A percentile compares a stretch with the other conserved stretches of the same genome.
Evolutionary conservation across 2,888 invertebrate genomes (phyloP).

Genomic region (Hirtodrosophila histrioides): DNA sequence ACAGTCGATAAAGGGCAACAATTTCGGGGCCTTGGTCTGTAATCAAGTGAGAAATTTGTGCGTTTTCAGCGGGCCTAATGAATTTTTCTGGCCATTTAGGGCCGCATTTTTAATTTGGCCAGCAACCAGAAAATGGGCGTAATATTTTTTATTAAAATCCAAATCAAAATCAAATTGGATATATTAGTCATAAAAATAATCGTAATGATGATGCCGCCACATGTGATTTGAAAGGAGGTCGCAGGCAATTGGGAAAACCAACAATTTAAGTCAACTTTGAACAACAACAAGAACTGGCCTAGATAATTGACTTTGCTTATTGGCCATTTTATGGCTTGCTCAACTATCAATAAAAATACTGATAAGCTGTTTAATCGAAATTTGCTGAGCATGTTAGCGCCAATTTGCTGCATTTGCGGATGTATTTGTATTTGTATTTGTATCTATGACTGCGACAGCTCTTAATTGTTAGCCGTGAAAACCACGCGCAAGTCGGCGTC

Average conservation of each 20-base stretch:
- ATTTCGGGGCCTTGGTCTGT: slow-evolving; percentile 53
- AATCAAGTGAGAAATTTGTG: slow-evolving; percentile 71
- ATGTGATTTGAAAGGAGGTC: slow-evolving; percentile 60
- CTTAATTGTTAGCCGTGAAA: slow-evolving; percentile 71
- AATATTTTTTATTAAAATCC: slow-evolving; percentile 40
- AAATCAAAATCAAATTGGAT: slow-evolving; percentile 33
- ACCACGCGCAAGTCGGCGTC: slow-evolving; percentile 22
- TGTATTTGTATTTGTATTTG: slow-evolving; percentile 36
- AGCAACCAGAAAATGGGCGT: slow-evolving; percentile 63
- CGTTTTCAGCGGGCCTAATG: slow-evolving; percentile 60
- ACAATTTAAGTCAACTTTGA: slow-evolving; percentile 13
- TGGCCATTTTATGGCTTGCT: slow-evolving; percentile 16
- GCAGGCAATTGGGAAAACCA: slow-evolving; percentile 32
- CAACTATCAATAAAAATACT: slow-evolving; percentile 37
- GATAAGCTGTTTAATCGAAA: slow-evolving; percentile 24
- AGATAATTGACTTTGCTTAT: slow-evolving; percentile 1
- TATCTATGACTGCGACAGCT: slow-evolving; percentile 25
- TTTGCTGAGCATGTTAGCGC: slow-evolving; percentile 33
- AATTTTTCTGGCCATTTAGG: slow-evolving; percentile 55
- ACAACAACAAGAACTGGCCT: not conserved
- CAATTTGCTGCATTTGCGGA: slow-evolving; percentile 55
- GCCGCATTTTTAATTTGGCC: slow-evolving; percentile 49
- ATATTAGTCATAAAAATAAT: slow-evolving; percentile 30
- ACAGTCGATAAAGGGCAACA: slow-evolving; percentile 38
- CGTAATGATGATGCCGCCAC: slow-evolving; percentile 51